phyloP scores from a whole-genome alignment of 1,140 invertebrate genomes.

The Ylistrum balloti region DNA sequence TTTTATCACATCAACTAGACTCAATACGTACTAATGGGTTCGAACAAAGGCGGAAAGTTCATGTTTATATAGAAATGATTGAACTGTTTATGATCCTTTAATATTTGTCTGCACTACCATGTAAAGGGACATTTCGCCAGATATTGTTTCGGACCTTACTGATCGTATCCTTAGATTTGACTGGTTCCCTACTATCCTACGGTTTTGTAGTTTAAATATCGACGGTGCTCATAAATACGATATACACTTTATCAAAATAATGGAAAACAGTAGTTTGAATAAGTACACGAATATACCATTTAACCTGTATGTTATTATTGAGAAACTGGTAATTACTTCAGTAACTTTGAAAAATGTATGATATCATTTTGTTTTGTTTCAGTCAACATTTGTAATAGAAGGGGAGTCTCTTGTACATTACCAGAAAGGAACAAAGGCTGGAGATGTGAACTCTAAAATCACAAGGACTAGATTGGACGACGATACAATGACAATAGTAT shows the following conservation, averaged over 20 bases:
- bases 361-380: slow-evolving; percentile 53
- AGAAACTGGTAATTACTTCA: too few species aligned
- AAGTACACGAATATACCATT: too few species aligned
- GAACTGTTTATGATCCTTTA: neutral
- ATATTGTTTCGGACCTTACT: too few species aligned
- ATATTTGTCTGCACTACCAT: neutral
- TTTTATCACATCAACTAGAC: neutral
- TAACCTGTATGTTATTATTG: too few species aligned
- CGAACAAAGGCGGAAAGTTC: neutral
- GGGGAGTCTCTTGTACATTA: slow-evolving; percentile 73
- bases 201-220: too few species aligned
- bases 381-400: slow-evolving; percentile 76
- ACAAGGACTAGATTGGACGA: slow-evolving; percentile 71
- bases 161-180: too few species aligned
- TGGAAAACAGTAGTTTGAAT: too few species aligned
- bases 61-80: neutral
- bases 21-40: neutral
- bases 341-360: too few species aligned
- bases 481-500: slow-evolving; percentile 73
- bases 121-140: too few species aligned
- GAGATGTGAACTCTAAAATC: slow-evolving; percentile 71
- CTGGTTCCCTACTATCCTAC: too few species aligned
- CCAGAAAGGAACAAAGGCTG: slow-evolving; percentile 69
- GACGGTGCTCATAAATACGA: too few species aligned
- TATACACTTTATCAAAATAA: too few species aligned